Percentiles rank a stretch among this genome's conserved stretches.
Evolutionary conservation across 2,888 invertebrate genomes (phyloP).

Genomic region (Zhuqinia jingwanae): DNA sequence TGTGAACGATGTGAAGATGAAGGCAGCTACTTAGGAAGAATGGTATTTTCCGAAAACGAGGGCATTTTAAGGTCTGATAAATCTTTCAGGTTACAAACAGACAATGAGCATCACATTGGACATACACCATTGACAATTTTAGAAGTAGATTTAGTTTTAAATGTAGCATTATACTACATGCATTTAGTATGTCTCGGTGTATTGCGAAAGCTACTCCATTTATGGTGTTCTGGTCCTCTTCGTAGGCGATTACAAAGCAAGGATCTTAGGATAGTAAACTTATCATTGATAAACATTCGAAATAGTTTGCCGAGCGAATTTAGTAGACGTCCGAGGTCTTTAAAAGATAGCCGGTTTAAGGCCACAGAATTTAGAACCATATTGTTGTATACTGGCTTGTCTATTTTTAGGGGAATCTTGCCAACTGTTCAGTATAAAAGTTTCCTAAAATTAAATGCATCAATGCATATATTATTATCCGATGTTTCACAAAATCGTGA

Average conservation of each 20-base stretch:
- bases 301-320: slow-evolving; percentile 9
- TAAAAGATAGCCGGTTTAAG: slow-evolving; percentile 34
- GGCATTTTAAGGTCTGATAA: slow-evolving; percentile 2
- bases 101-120: slow-evolving; percentile 25
- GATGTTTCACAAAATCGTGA: not conserved
- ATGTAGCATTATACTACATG: slow-evolving; percentile 26
- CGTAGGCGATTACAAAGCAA: not conserved
- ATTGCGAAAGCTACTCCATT: slow-evolving; percentile 6
- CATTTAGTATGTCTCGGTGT: slow-evolving; percentile 45
- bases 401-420: not conserved
- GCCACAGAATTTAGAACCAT: slow-evolving; percentile 55
- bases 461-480: slow-evolving; percentile 24
- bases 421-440: not conserved
- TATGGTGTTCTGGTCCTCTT: slow-evolving; percentile 19
- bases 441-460: slow-evolving; percentile 15
- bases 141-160: slow-evolving; percentile 1
- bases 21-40: slow-evolving; percentile 40
- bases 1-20: slow-evolving; percentile 58
- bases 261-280: no score
- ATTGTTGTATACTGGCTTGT: slow-evolving; percentile 39
- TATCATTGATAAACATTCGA: not conserved
- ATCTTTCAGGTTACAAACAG: not conserved
- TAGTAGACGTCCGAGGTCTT: slow-evolving; percentile 27
- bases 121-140: not conserved
- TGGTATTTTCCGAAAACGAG: not conserved